These are phyloP conservation scores for Apistogramma diplotaenia DNA, from an alignment of 2,113 vertebrate species.

Conservation along the genomic window DNA sequence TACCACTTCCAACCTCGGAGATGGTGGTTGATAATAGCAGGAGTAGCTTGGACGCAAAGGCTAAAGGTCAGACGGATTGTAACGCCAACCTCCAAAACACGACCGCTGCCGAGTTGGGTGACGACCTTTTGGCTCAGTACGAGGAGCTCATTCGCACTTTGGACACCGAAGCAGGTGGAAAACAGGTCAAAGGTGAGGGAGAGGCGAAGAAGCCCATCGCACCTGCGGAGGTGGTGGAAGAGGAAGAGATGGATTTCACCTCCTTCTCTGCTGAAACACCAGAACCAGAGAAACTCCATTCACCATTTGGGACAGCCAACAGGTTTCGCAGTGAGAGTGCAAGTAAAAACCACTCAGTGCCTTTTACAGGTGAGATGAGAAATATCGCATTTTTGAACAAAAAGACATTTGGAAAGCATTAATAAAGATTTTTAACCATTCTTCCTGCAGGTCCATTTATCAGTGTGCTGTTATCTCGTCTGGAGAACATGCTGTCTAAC, in stretches of 20 bases:
- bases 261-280: slow-evolving; percentile 83
- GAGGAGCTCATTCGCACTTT: slow-evolving; percentile 89
- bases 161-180: slow-evolving; percentile 66
- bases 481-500: slow-evolving; percentile 97
- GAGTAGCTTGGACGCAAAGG: slow-evolving; percentile 38
- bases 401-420: not conserved
- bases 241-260: slow-evolving; percentile 82
- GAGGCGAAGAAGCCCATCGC: slow-evolving; percentile 49
- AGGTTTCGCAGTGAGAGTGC: slow-evolving; percentile 61
- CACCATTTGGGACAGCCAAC: slow-evolving; percentile 75
- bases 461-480: slow-evolving; percentile 92
- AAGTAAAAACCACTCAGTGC: slow-evolving; percentile 72
- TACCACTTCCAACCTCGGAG: slow-evolving; percentile 23
- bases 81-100: slow-evolving; percentile 43
- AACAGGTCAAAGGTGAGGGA: slow-evolving; percentile 52
- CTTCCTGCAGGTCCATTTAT: slow-evolving; percentile 87
- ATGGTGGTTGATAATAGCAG: slow-evolving; percentile 44
- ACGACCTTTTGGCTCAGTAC: slow-evolving; percentile 86
- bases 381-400: not conserved
- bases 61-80: slow-evolving; percentile 50
- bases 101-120: slow-evolving; percentile 64
- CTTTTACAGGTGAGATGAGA: slow-evolving; percentile 87
- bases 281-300: slow-evolving; percentile 74
- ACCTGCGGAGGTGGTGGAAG: slow-evolving; percentile 63
- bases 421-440: not conserved